Base-by-base conservation (phyloP, 2,797 vertebrate genomes). In the Sparus aurata region DNA sequence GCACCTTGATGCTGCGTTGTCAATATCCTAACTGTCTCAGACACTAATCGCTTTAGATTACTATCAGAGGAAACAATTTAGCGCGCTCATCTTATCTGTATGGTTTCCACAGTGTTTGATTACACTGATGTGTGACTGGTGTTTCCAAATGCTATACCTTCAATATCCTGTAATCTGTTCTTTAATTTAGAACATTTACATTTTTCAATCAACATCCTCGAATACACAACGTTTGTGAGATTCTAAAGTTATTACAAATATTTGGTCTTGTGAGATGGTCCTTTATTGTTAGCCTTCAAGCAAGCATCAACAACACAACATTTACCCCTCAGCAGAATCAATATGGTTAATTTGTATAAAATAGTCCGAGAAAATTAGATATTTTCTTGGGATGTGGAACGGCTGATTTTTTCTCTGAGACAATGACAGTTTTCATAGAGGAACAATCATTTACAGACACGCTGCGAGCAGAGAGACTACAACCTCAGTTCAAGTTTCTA, bases 401-500 rank as follows among this genome's bases (percentile, higher is more conserved):
- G 43, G 45, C 30, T 45, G 46, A 50, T 59, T 73, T 9, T 62
- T 50, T 55, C 54, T 62, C 43, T 12, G 16, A 23, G 22, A 67
- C 15, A 23, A 53, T 60, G 30, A 60, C 23, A 10, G 6, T 25
- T 75, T 69, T 18, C 22, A 71, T 10, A 15, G 22, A 18, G 41
- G 1, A 23, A 16, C 25, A 10, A 55, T 30, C 57, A 38, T 65
- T 62, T 80, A 65, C 43, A 63, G 38, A 63, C 15, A 30, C 34
- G n/a, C 2, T 1, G 17, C 12, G 13, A 62, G 38, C 71, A 50
- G 46, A 58, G 18, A 49, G 17, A 63, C 43, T 11, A 41, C 17
- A 77, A 53, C 10, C 54, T 22, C 58, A 79, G 54, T 65, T 78
- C 38, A 78, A 66, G 34, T 74, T 74, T 76, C 5, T 0, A 53